phyloP scores from a whole-genome alignment of 2,113 vertebrate genomes.

The Mus musculus region DNA sequence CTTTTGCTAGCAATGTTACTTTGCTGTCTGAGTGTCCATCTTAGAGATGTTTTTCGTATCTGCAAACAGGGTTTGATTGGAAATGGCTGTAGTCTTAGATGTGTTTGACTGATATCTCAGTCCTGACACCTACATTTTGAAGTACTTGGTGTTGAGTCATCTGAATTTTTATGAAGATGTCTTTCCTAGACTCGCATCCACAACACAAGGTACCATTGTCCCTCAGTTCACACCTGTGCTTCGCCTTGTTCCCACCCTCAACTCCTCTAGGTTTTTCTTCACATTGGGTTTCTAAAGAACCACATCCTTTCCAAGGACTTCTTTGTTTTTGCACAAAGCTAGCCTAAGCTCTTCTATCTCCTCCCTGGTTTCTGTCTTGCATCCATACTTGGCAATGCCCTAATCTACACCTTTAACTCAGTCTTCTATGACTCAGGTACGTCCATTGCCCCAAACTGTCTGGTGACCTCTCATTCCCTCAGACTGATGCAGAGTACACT shows the following conservation, averaged over 20 bases:
- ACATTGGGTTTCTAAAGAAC: background rate
- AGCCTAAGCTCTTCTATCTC: background rate
- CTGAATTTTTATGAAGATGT: background rate
- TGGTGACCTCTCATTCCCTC: too few species aligned
- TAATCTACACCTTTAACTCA: accelerated
- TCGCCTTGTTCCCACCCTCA: accelerated
- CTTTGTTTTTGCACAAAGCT: background rate
- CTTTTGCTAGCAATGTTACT: background rate
- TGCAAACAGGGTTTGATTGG: background rate
- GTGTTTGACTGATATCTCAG: background rate
- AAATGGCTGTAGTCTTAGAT: background rate
- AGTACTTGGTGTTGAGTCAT: accelerated
- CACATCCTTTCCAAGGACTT: background rate
- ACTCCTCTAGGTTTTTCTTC: background rate
- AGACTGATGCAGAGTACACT: accelerated
- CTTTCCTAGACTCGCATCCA: background rate
- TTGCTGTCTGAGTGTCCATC: background rate
- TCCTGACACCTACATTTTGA: background rate
- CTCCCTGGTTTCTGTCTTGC: background rate
- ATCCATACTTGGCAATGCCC: background rate
- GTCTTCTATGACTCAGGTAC: background rate
- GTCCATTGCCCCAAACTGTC: accelerated
- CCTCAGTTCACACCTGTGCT: too few species aligned
- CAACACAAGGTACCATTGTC: background rate
- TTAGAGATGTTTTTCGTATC: background rate